Evolutionary conservation across 2,797 vertebrate genomes (phyloP).

Genomic region (Philypnodon macrostomus): DNA sequence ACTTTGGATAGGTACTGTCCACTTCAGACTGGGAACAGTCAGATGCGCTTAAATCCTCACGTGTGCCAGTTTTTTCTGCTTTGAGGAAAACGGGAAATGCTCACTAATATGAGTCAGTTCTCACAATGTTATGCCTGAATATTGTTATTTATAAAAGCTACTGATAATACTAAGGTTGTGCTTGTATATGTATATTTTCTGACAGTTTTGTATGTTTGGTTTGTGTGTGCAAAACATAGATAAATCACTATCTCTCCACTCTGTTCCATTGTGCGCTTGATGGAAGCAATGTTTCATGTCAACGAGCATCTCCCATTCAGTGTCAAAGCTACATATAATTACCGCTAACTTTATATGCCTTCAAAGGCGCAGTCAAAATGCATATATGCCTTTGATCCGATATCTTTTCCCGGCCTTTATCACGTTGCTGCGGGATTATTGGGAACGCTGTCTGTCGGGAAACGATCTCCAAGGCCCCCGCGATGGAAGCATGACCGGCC

Average conservation of each 20-base stretch:
- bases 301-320: not conserved
- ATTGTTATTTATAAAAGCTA: no score
- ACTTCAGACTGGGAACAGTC: no score
- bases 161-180: no score
- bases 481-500: constrained; percentile 73
- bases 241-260: not conserved
- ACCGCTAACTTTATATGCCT: constrained; percentile 34
- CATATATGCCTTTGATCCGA: constrained; percentile 66
- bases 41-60: no score
- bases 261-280: not conserved
- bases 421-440: constrained; percentile 66
- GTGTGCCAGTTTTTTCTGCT: no score
- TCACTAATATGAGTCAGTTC: no score
- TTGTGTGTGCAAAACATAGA: not conserved
- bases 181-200: no score
- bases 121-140: no score
- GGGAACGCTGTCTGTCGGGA: constrained; percentile 74
- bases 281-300: not conserved
- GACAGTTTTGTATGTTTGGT: no score
- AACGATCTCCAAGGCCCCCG: constrained; percentile 64
- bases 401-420: constrained; percentile 60
- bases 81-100: no score
- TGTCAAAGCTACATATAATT: constrained; percentile 47
- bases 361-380: constrained; percentile 58
- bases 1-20: no score